A percentile compares a stretch with the other conserved stretches of the same genome.
These are phyloP conservation scores for Vombatus ursinus DNA, from an alignment of 2,113 vertebrate species.

Conservation along the genomic window DNA sequence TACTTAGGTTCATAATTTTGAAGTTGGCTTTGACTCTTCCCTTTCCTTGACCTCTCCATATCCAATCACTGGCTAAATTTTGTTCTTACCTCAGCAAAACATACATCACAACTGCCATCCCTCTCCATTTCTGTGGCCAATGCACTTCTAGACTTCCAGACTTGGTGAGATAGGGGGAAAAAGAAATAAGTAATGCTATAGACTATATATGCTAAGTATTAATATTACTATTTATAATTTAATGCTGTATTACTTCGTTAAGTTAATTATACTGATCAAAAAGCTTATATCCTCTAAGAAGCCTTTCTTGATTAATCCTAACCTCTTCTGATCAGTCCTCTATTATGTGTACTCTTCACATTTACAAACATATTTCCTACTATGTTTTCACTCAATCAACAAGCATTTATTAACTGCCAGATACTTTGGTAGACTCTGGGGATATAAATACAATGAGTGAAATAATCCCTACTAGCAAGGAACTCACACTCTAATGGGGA, in stretches of 20 bases:
- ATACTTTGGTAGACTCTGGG: not conserved
- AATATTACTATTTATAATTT: not conserved
- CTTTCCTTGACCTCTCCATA: not conserved
- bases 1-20: not conserved
- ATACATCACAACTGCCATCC: not conserved
- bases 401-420: not conserved
- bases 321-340: not conserved
- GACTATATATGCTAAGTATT: not conserved
- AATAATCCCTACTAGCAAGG: not conserved
- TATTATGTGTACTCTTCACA: not conserved
- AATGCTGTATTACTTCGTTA: not conserved
- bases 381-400: not conserved
- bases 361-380: slow-evolving; percentile 2
- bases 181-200: no score
- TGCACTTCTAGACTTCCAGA: not conserved
- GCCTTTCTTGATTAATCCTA: not conserved
- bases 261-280: not conserved
- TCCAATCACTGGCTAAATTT: not conserved
- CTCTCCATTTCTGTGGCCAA: not conserved
- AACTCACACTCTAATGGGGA: not conserved
- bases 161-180: not conserved
- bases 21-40: not conserved
- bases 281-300: not conserved
- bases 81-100: not conserved
- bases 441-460: not conserved